These are phyloP conservation scores for Clupea harengus DNA, from an alignment of 2,113 vertebrate species.

Conservation along the genomic window DNA sequence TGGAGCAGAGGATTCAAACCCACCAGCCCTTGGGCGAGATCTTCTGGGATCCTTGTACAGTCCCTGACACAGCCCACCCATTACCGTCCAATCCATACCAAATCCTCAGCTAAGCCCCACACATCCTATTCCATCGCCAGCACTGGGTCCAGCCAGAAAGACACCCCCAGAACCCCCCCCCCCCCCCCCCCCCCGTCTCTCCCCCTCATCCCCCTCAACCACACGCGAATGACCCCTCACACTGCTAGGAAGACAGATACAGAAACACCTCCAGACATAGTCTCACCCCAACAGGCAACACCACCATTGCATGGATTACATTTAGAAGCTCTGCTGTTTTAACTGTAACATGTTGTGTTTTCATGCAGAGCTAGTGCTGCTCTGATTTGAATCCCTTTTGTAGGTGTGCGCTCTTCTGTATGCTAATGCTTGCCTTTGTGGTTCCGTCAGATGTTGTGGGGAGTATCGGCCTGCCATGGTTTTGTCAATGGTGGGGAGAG, in stretches of 20 bases:
- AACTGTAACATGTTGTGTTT: neutral
- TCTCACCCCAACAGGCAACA: neutral
- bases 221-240: neutral
- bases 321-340: neutral
- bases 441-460: neutral
- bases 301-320: neutral
- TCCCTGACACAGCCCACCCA: conserved; percentile 64
- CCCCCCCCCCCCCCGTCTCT: neutral
- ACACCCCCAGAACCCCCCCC: neutral
- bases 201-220: neutral
- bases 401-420: neutral
- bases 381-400: neutral
- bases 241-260: neutral
- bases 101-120: conserved; percentile 52
- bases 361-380: neutral
- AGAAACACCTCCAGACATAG: neutral
- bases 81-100: conserved; percentile 64
- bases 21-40: conserved; percentile 61
- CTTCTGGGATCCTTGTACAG: conserved; percentile 58
- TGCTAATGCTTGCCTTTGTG: neutral
- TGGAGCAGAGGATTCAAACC: conserved; percentile 71
- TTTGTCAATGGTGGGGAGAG: neutral
- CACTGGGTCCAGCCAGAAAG: neutral
- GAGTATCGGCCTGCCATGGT: neutral
- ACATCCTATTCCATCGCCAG: conserved; percentile 31